phyloP scores from a whole-genome alignment of 2,113 vertebrate species.

The Malurus cyaneus region DNA sequence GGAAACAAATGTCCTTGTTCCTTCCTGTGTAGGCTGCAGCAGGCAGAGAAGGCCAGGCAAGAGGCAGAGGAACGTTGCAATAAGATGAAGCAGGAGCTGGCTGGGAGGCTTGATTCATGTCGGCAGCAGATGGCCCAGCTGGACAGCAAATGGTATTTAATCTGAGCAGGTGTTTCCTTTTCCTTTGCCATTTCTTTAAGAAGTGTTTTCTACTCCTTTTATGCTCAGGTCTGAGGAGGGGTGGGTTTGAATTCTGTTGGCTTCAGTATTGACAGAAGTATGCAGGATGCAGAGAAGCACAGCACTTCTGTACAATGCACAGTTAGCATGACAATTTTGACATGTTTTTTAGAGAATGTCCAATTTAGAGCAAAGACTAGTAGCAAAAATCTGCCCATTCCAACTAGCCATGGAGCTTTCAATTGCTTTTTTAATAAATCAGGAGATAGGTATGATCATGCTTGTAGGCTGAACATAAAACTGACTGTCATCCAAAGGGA shows the following conservation, averaged over 20 bases:
- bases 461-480: neutral
- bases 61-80: constrained; percentile 80
- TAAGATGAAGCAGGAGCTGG: constrained; percentile 82
- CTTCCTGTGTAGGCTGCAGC: constrained; percentile 76
- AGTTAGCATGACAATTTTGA: neutral
- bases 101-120: constrained; percentile 74
- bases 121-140: constrained; percentile 86
- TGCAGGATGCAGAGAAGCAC: neutral
- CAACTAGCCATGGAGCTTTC: neutral
- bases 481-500: neutral
- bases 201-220: neutral
- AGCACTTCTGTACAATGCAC: neutral
- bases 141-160: constrained; percentile 82
- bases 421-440: neutral
- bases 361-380: neutral
- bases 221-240: neutral
- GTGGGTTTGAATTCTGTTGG: neutral
- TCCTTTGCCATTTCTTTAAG: neutral
- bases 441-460: neutral
- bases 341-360: neutral
- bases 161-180: neutral
- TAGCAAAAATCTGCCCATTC: neutral
- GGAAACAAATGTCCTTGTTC: neutral
- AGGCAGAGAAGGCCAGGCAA: constrained; percentile 78
- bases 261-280: neutral